Evolutionary conservation across 2,888 invertebrate species (phyloP).

Genomic region (Camponotus fellah): DNA sequence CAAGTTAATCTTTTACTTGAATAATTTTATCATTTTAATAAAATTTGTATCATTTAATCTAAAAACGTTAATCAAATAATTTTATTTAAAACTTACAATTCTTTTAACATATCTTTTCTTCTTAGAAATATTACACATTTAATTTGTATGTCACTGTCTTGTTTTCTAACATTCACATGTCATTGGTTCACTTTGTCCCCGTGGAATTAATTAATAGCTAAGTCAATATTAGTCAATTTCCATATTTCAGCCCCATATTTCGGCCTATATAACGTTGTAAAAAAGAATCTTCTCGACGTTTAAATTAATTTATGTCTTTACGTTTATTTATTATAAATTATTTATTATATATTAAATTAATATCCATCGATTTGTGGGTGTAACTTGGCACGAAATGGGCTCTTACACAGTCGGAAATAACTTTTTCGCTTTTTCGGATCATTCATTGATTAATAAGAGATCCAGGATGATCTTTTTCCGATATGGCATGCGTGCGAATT

Average conservation of each 20-base stretch:
- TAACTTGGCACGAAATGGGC: conserved; percentile 67
- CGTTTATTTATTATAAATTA: too few relatives aligned
- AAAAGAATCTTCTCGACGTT: not conserved
- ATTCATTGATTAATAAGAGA: conserved; percentile 14
- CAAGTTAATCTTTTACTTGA: not conserved
- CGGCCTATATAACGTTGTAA: not conserved
- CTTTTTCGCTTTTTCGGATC: conserved; percentile 38
- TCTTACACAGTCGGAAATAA: conserved; percentile 62
- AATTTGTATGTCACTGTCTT: not conserved
- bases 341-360: conserved; percentile 43
- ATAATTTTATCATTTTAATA: conserved; percentile 5
- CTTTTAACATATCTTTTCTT: not conserved
- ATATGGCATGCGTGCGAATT: conserved; percentile 8
- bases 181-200: conserved; percentile 12
- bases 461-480: conserved; percentile 36
- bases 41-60: not conserved
- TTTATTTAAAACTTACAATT: conserved; percentile 1
- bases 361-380: conserved; percentile 74
- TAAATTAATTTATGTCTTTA: not conserved
- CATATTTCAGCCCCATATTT: not conserved
- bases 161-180: conserved; percentile 7
- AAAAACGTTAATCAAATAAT: not conserved
- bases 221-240: conserved; percentile 28
- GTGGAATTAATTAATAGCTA: conserved; percentile 41
- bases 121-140: not conserved